phyloP scores from a whole-genome alignment of 2,797 vertebrate genomes.

The Sebastes hubbsi region DNA sequence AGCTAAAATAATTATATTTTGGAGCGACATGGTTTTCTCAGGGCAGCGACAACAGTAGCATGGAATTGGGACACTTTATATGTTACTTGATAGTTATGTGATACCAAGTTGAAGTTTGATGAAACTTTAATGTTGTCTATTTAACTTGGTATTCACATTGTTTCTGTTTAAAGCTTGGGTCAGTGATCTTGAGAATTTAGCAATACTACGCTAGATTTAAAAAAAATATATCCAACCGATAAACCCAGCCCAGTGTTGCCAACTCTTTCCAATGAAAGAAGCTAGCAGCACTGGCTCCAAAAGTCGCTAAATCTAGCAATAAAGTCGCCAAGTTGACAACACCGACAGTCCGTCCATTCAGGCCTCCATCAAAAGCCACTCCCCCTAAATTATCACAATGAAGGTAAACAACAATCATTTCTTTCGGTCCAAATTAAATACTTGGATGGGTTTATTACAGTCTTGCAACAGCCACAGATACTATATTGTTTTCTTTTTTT shows the following conservation, averaged over 20 bases:
- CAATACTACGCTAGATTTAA: background rate
- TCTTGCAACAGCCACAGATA: too few relatives aligned
- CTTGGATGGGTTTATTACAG: too few relatives aligned
- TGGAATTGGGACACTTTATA: fast-evolving
- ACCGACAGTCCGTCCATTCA: too few relatives aligned
- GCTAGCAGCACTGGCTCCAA: background rate
- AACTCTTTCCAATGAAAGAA: background rate
- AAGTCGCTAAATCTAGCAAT: background rate
- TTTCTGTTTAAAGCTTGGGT: background rate
- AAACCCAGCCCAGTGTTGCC: too few relatives aligned
- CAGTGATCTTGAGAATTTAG: background rate
- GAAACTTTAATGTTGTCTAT: background rate
- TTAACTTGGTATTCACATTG: background rate
- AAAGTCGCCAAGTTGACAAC: background rate
- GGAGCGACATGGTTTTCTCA: fast-evolving
- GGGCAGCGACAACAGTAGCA: background rate
- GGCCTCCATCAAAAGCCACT: background rate
- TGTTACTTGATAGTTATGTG: background rate
- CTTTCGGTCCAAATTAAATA: too few relatives aligned
- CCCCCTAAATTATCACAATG: fast-evolving
- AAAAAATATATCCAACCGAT: too few relatives aligned
- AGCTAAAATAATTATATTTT: background rate
- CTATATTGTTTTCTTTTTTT: background rate
- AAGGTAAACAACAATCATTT: too few relatives aligned
- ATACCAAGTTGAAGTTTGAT: background rate